A percentile compares a stretch with the other conserved stretches of the same genome.
Conservation (phyloP, 2,797 vertebrate genomes). For the Crocodylus rhombifer region DNA sequence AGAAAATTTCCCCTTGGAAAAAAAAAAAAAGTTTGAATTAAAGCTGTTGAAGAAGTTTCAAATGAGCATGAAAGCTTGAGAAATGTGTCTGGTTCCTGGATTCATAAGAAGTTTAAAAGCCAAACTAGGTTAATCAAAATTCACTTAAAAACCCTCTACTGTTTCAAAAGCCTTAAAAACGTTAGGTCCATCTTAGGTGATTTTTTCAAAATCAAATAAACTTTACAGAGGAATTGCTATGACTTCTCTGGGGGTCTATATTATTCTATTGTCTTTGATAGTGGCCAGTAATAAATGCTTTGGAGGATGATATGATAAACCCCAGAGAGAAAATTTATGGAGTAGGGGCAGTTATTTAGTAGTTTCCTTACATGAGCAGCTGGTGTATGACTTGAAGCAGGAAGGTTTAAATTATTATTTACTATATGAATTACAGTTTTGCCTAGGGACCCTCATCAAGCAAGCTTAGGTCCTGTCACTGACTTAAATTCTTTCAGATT, state of each 20-base stretch:
- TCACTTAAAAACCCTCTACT: background rate
- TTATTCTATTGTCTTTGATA: background rate
- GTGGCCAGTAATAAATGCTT: background rate
- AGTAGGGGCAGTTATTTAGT: background rate
- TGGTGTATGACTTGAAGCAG: background rate
- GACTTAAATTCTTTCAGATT: background rate
- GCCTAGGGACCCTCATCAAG: background rate
- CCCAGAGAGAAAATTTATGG: background rate
- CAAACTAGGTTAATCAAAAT: background rate
- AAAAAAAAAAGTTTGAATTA: background rate
- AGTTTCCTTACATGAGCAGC: background rate
- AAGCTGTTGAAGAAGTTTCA: background rate
- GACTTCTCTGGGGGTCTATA: background rate
- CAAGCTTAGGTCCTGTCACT: background rate
- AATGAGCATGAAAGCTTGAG: background rate
- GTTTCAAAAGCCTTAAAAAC: background rate
- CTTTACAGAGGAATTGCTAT: background rate
- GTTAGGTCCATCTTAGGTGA: background rate
- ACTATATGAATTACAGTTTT: background rate
- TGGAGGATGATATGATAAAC: background rate
- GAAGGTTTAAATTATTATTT: background rate
- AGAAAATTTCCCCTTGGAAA: conserved; percentile 8
- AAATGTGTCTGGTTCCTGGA: background rate
- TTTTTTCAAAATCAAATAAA: conserved; percentile 1
- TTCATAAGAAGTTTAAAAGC: background rate